These are phyloP conservation scores for Neoitamus cyanurus DNA, from an alignment of 2,888 invertebrate species.

Conservation along the genomic window DNA sequence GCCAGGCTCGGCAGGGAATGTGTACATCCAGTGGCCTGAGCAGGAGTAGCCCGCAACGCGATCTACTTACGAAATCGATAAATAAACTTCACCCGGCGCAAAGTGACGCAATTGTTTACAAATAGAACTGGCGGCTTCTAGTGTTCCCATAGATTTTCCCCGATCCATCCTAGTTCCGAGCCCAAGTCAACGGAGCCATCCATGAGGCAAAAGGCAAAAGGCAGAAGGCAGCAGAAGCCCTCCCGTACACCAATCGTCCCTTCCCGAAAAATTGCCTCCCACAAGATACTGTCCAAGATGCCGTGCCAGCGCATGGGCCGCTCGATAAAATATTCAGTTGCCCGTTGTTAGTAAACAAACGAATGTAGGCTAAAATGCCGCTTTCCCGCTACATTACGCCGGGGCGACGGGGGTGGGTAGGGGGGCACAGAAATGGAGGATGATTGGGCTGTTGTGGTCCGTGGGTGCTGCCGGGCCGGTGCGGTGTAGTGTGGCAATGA, in stretches of 20 bases:
- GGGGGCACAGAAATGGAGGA: neutral
- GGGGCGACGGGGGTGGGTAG: neutral
- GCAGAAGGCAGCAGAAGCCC: neutral
- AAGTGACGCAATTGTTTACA: constrained; percentile 38
- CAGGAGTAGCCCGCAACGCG: neutral
- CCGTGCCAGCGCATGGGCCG: neutral
- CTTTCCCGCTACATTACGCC: neutral
- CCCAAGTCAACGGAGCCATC: neutral
- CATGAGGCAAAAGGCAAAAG: neutral
- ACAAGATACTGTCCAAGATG: neutral
- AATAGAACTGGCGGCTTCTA: neutral
- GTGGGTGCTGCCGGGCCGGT: constrained; percentile 10
- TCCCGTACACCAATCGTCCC: neutral
- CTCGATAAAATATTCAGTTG: constrained; percentile 13
- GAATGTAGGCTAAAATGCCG: constrained; percentile 35
- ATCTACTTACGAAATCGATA: constrained; percentile 4
- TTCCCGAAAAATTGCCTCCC: neutral
- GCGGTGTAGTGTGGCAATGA: constrained; percentile 19
- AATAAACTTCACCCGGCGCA: constrained; percentile 22
- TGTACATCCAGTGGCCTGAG: neutral
- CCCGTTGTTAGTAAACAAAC: constrained; percentile 35
- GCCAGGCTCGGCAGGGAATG: neutral
- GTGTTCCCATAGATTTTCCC: neutral
- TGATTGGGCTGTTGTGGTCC: neutral
- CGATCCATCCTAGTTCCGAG: neutral